These are phyloP conservation scores for Sebastes trivittatus DNA, from an alignment of 2,797 vertebrate species.

Conservation along the genomic window DNA sequence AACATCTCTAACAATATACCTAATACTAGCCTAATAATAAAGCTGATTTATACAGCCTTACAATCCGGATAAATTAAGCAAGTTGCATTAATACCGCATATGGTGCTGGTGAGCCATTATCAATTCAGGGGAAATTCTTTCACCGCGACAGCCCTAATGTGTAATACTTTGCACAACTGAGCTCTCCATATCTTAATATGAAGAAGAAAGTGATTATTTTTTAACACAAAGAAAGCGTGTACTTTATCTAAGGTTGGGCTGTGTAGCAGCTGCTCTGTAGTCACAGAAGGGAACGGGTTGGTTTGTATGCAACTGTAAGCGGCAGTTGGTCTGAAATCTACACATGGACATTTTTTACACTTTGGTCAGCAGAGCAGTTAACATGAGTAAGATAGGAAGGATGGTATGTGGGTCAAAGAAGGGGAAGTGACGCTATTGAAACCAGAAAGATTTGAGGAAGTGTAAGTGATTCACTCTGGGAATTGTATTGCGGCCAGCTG, in stretches of 20 bases:
- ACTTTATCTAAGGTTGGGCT: not conserved
- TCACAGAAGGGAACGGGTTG: not conserved
- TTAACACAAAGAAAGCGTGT: not conserved
- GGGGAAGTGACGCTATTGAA: slow-evolving; percentile 45
- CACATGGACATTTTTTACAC: not conserved
- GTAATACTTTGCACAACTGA: not conserved
- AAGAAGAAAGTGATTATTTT: not conserved
- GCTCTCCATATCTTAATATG: not conserved
- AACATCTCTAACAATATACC: too few relatives aligned
- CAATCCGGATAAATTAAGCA: too few relatives aligned
- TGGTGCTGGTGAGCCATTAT: too few relatives aligned
- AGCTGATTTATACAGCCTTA: too few relatives aligned
- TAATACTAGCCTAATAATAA: too few relatives aligned
- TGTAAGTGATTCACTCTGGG: slow-evolving; percentile 40
- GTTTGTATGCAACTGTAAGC: not conserved
- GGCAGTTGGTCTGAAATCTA: not conserved
- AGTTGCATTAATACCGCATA: too few relatives aligned
- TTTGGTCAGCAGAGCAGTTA: slow-evolving; percentile 20
- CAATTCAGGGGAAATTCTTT: too few relatives aligned
- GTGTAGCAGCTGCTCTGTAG: not conserved
- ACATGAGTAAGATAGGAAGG: slow-evolving; percentile 2
- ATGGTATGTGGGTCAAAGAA: slow-evolving; percentile 24
- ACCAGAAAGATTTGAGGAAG: slow-evolving; percentile 57
- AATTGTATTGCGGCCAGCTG: slow-evolving; percentile 37
- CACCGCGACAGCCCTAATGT: too few relatives aligned